Percentiles rank a stretch among this genome's conserved stretches.
Evolutionary conservation across 2,888 invertebrate species (phyloP).

Genomic region (Pollenia amentaria): DNA sequence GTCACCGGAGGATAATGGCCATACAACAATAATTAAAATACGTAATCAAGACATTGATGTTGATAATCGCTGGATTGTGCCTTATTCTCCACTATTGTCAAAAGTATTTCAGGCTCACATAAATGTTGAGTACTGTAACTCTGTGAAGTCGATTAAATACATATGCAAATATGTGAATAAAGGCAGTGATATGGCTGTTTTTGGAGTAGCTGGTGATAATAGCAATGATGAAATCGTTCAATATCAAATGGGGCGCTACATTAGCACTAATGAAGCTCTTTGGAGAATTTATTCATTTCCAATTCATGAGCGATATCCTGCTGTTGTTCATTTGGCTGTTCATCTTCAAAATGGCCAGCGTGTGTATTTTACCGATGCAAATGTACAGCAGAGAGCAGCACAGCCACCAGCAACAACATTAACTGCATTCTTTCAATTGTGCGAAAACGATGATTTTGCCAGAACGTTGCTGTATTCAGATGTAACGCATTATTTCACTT

Average conservation of each 20-base stretch:
- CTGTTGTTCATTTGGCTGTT: slow-evolving; percentile 73
- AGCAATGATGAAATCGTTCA: slow-evolving; percentile 67
- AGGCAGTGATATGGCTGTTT: slow-evolving; percentile 80
- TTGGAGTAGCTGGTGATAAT: slow-evolving; percentile 48
- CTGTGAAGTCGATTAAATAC: too few relatives aligned
- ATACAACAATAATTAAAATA: slow-evolving; percentile 64
- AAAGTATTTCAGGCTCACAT: slow-evolving; percentile 43
- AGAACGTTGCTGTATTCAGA: slow-evolving; percentile 81
- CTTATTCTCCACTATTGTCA: slow-evolving; percentile 15
- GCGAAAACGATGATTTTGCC: slow-evolving; percentile 79
- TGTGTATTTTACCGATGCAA: not conserved
- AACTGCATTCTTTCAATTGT: slow-evolving; percentile 79
- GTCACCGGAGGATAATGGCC: slow-evolving; percentile 66
- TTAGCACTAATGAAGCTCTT: slow-evolving; percentile 76
- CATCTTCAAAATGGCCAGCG: slow-evolving; percentile 75
- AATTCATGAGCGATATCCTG: slow-evolving; percentile 75
- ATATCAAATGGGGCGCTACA: slow-evolving; percentile 75
- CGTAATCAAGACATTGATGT: slow-evolving; percentile 67
- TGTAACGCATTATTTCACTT: slow-evolving; percentile 75
- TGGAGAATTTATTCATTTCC: slow-evolving; percentile 74
- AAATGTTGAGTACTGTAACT: slow-evolving; percentile 80
- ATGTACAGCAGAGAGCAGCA: not conserved
- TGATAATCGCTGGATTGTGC: slow-evolving; percentile 76
- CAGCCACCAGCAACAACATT: slow-evolving; percentile 77
- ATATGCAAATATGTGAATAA: slow-evolving; percentile 84